A percentile compares a stretch with the other conserved stretches of the same genome.
phyloP scores from a whole-genome alignment of 2,888 invertebrate species.

The Macrosoma leucophasiata region DNA sequence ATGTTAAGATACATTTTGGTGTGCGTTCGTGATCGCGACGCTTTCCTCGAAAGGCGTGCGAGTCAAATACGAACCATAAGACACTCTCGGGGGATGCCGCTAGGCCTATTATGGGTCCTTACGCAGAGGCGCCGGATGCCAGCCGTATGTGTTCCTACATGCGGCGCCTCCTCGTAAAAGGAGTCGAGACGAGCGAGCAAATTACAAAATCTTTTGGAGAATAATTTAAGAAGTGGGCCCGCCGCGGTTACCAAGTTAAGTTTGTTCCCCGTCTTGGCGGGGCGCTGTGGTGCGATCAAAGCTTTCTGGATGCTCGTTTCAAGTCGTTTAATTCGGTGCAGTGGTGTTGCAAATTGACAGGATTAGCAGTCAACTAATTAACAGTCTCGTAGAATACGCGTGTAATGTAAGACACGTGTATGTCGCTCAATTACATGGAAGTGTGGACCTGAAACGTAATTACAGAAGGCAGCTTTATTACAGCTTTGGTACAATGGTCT shows the following conservation, averaged over 20 bases:
- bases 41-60: conserved; percentile 39
- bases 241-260: conserved; percentile 46
- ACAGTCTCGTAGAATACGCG: no score
- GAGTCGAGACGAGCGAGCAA: conserved; percentile 58
- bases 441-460: no score
- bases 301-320: conserved; percentile 40
- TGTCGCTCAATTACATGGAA: background rate
- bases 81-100: conserved; percentile 45
- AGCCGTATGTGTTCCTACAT: conserved; percentile 47
- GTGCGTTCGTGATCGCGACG: conserved; percentile 20
- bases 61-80: conserved; percentile 41
- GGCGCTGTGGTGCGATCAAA: conserved; percentile 36
- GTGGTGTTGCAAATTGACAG: conserved; percentile 37
- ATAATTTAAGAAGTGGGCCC: conserved; percentile 65
- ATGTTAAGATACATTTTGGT: conserved; percentile 53
- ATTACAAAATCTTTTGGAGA: conserved; percentile 74
- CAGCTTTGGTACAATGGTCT: no score
- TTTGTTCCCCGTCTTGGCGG: conserved; percentile 43
- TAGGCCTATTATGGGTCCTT: conserved; percentile 54
- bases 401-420: no score
- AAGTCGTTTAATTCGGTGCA: conserved; percentile 42
- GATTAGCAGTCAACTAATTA: no score
- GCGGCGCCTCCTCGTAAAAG: conserved; percentile 44
- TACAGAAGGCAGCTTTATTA: no score
- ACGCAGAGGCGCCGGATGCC: conserved; percentile 35